Conservation (phyloP, 1,140 invertebrate genomes). For the Diachasmimorpha longicaudata region DNA sequence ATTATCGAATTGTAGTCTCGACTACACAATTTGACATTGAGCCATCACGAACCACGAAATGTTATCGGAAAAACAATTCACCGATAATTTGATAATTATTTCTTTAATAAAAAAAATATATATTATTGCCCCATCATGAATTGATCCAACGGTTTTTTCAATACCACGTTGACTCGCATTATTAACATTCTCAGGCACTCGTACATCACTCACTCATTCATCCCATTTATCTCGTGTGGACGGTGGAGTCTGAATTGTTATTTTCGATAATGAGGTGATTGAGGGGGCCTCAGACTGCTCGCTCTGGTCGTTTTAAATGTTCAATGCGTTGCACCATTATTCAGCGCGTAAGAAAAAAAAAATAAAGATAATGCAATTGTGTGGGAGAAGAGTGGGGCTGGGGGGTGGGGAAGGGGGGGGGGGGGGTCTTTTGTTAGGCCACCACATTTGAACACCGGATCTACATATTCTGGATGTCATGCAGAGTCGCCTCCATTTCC, state of each 20-base stretch:
- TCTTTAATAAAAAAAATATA: background rate
- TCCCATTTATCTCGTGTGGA: background rate
- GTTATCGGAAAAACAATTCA: background rate
- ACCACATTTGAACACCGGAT: conserved; percentile 51
- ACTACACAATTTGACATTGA: background rate
- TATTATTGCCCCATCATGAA: background rate
- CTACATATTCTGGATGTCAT: conserved; percentile 99
- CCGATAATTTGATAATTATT: background rate
- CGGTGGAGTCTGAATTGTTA: background rate
- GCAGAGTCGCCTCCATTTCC: conserved; percentile 98
- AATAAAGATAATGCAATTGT: background rate
- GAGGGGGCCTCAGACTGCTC: background rate
- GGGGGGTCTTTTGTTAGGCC: conserved; percentile 34
- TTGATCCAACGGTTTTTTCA: background rate
- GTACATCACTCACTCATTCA: conserved; percentile 13
- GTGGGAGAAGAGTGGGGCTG: background rate
- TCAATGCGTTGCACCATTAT: background rate
- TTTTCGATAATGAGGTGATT: background rate
- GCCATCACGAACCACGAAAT: background rate
- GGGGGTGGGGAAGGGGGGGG: background rate
- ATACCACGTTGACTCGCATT: background rate
- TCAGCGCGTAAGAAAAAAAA: background rate
- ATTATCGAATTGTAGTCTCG: background rate
- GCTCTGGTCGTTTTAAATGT: background rate
- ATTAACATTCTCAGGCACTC: conserved; percentile 15